Base-by-base conservation (phyloP, 2,113 vertebrate species). In the Emydocephalus ijimae region DNA sequence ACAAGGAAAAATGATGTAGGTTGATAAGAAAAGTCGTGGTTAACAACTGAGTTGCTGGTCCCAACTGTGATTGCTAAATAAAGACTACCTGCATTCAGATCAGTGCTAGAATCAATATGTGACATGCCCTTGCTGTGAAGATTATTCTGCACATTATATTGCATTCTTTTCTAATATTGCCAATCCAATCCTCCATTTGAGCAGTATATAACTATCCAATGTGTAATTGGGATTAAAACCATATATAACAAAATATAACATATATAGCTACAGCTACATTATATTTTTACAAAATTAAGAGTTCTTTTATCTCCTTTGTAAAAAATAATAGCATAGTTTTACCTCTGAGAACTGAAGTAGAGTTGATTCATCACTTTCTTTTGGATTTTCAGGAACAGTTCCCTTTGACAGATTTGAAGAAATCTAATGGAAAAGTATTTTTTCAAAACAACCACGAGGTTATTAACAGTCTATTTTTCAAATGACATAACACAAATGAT, bases 261-360 rank as follows among this genome's bases (percentile, higher is more conserved):
- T 52, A 52, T 52, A 52, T 11, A 81, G 20, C 29, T 39, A 39
- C 15, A 81, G 34, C 74, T 81, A 81, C 7, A 39, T 81, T 1
- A 2, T 69, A 81, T 81, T 39, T 81, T 20, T 81, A 81, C 39
- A 81, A 81, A 81, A 43, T 39, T 39, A 26, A 29, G 61, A 34
- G 14, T 74, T 39, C 20, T 74, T 74, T 74, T n/a, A 20, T 74
- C n/a, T 24, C 94, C 89, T 91, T 92, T 92, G 57, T 8, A 15
- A 23, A 56, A 21, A 56, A 56, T 6, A 34, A 87, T 89, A 93
- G 56, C 94, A 91, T 24, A 91, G 86, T 86, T 92, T 69, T 98
- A 98, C 98, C 98, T 98, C 98, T 94, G 98, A 97, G 96, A 98
- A 98, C 95, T 98, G 98, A 96, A 98, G 98, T 93, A 98, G 95